These are phyloP conservation scores for Tolypeutes matacus DNA, from an alignment of 2,797 vertebrate genomes.

Conservation along the genomic window DNA sequence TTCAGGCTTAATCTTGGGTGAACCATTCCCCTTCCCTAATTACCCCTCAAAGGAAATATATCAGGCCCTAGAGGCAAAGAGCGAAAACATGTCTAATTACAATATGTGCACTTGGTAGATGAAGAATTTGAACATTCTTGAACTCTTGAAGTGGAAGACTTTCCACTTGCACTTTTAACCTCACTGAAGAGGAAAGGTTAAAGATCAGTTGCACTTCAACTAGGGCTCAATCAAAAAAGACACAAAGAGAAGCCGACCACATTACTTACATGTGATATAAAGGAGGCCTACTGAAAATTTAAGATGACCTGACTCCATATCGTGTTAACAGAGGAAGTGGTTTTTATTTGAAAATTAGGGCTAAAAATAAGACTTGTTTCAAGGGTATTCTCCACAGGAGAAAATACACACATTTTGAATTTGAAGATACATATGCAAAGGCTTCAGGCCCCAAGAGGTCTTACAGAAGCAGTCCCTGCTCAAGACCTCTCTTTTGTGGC, in stretches of 20 bases:
- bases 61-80: constrained; percentile 50
- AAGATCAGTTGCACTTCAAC: constrained; percentile 53
- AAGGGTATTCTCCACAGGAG: background rate
- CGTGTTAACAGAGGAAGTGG: constrained; percentile 74
- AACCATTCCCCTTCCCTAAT: constrained; percentile 69
- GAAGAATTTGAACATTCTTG: constrained; percentile 64
- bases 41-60: constrained; percentile 58
- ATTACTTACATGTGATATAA: background rate
- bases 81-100: constrained; percentile 73
- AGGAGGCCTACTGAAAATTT: constrained; percentile 48
- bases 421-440: constrained; percentile 20
- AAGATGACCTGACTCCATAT: constrained; percentile 53
- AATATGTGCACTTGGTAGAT: constrained; percentile 46
- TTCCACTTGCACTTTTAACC: constrained; percentile 49
- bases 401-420: constrained; percentile 15
- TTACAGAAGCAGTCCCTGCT: background rate
- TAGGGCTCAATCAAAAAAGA: constrained; percentile 10
- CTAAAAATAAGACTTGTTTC: constrained; percentile 67
- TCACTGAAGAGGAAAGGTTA: constrained; percentile 62
- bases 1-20: background rate
- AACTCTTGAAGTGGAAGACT: constrained; percentile 66
- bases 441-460: background rate
- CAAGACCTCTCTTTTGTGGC: background rate
- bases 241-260: constrained; percentile 42
- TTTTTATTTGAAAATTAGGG: constrained; percentile 70